Evolutionary conservation across 1,140 invertebrate genomes (phyloP), one percentile per base, ranked within the genome.

Genomic region (Apis dorsata): DNA sequence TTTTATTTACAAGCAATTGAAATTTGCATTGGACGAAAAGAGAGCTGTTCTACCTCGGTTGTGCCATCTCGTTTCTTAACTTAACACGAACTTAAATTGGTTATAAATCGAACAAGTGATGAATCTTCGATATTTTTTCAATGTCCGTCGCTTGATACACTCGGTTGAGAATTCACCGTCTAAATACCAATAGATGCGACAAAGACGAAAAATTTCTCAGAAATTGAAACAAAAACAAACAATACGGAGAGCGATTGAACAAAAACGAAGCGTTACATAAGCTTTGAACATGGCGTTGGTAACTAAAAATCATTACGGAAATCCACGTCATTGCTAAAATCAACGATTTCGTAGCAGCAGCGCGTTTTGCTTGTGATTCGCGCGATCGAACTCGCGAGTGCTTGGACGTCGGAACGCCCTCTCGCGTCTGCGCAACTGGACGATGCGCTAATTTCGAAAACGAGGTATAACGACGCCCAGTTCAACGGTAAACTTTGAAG

Each of bases 401-500:
- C 57, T 28, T 59, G 28, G 2, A 68, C n/a, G 17, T 21, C 21
- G 53, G 13, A 59, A 63, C 71, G 65, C 73, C 62, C 28, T 51
- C 63, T 51, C 78, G 62, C 69, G 10, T 21, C 34, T 62, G 21
- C 24, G 51, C 65, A 44, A 44, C 9, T 17, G 17, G 28, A 8
- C 44, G 63, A 63, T 60, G 74, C 74, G 68, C 78, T 87, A 86
- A 76, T 81, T 65, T 80, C 55, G 75, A 51, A 34, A 44, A 68
- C 74, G 44, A 66, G 78, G 44, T 71, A 70, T 59, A 83, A 81
- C 59, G 34, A 81, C 79, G 74, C 73, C n/a, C 21, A 2, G n/a
- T 44, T 44, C 57, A 57, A 51, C 21, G 72, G 10, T 76, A 75
- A 87, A 88, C 85, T 87, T 86, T 83, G 69, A 53, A 70, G 69